Base-by-base conservation (phyloP, 2,797 vertebrate genomes). In the Astyanax mexicanus region DNA sequence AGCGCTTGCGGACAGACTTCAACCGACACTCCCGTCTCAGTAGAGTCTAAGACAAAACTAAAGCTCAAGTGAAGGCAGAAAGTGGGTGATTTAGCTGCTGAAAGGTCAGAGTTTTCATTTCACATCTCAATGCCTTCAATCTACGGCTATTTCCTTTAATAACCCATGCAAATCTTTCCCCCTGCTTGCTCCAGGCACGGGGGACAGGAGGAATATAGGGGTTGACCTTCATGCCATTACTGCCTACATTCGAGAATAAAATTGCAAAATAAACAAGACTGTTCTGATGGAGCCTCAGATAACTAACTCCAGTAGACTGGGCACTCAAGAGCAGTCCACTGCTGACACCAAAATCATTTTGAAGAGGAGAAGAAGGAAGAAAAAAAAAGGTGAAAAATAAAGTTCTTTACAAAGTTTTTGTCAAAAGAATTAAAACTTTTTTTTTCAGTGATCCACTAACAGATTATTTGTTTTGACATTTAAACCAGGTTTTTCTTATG, bases 101-200 rank as follows among this genome's bases (percentile, higher is more conserved):
- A 72, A 72, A 80, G 58, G 38, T 79, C 65, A 76, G 57, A 17
- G 27, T 60, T 65, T 62, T 61, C 61, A 67, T 75, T 80, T 80
- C 55, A 72, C 64, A 77, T 67, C 58, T 47, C 69, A 64, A 51
- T 76, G 64, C 70, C 66, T 65, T 62, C 57, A 73, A 73, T 73
- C 60, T 69, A 49, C 4, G 35, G 25, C 47, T 62, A 54, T 68
- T 72, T 72, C 58, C 29, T 17, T 68, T 38, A 75, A 68, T 55
- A 74, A 74, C 57, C 66, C 42, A 69, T 69, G 44, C 69, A 73
- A 64, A 77, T 69, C 69, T 42, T 35, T 52, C 44, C 49, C 40
- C 70, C 32, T 35, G 76, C 66, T 55, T 42, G 17, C 57, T 49
- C 55, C 42, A 49, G 57, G 40, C 62, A 37, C 55, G 37, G 35